Evolutionary conservation across 1,140 invertebrate genomes (phyloP).

Genomic region (Cotesia vestalis): DNA sequence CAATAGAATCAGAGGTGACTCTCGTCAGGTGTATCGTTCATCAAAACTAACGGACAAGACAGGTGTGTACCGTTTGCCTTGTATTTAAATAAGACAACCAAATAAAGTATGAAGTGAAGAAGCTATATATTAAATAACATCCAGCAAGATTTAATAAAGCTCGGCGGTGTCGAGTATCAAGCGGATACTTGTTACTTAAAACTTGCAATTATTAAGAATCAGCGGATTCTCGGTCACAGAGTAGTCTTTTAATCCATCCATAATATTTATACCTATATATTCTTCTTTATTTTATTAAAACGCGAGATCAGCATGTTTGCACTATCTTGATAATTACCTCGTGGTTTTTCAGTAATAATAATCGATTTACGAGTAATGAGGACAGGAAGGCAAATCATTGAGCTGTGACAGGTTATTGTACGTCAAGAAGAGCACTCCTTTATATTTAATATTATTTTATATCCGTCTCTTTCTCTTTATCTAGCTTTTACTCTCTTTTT

Average conservation of each 20-base stretch:
- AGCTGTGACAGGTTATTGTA: conserved; percentile 19
- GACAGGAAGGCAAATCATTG: conserved; percentile 27
- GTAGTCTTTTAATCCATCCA: no score
- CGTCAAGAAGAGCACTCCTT: conserved; percentile 6
- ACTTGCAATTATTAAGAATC: no score
- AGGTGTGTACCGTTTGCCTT: conserved; percentile 5
- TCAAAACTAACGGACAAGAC: not conserved
- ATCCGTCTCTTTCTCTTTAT: not conserved
- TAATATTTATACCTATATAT: no score
- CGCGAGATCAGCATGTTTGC: no score
- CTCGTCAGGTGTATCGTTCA: not conserved
- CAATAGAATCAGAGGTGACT: not conserved
- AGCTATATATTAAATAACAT: no score
- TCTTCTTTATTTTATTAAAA: no score
- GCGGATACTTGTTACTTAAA: no score
- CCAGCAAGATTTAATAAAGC: no score
- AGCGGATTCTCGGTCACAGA: no score
- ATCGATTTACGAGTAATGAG: conserved; percentile 12
- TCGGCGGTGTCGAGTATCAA: no score
- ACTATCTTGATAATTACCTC: no score
- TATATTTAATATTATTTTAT: not conserved
- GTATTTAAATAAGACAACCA: not conserved
- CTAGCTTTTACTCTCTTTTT: not conserved
- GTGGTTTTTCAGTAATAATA: not conserved
- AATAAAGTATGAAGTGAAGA: no score